Base-by-base conservation (phyloP, 2,113 vertebrate genomes). In the Nyctereutes procyonoides region DNA sequence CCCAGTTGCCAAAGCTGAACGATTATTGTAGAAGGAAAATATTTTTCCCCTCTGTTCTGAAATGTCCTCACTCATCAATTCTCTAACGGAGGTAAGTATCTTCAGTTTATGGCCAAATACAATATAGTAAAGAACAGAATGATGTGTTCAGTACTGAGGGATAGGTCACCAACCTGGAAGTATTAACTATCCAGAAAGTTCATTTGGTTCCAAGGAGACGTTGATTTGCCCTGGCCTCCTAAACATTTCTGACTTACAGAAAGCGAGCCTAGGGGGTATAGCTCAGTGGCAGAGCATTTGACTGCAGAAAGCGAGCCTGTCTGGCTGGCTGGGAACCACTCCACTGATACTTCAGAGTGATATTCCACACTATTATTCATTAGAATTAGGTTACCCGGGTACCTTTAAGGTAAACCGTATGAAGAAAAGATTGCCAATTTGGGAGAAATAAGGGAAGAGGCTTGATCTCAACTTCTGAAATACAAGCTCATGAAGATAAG, bases 151-250 rank as follows among this genome's bases (percentile, higher is more conserved):
- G 56, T 13, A 76, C 43, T 77, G 58, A 95, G 48, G 55, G 53
- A 58, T 65, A 69, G 87, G 80, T 63, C 60, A 73, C 62, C 38
- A 81, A 83, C 26, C 38, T 56, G 48, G 35, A 53, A 80, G 14
- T 55, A 13, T 11, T 11, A 88, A 28, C 73, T 58, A 82, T 56
- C 73, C 38, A 67, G 32, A 92, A 63, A 80, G n/a, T 93, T 89
- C 32, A 55, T 58, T 51, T 84, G 77, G 58, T 87, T 95, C 76
- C 67, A 93, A 63, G 86, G 79, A 87, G 93, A 95, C 91, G n/a
- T 17, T 38, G 56, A 83, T 69, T 91, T 89, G 53, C 30, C 26
- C 82, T 69, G 69, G 43, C 48, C 9, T 74, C 55, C 22, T 56
- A 63, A 19, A 53, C 9, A 65, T 85, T 58, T 88, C 55, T 63